Percentiles rank a stretch among this genome's conserved stretches.
phyloP scores from a whole-genome alignment of 2,113 vertebrate species.

The Australoheros scitulus region DNA sequence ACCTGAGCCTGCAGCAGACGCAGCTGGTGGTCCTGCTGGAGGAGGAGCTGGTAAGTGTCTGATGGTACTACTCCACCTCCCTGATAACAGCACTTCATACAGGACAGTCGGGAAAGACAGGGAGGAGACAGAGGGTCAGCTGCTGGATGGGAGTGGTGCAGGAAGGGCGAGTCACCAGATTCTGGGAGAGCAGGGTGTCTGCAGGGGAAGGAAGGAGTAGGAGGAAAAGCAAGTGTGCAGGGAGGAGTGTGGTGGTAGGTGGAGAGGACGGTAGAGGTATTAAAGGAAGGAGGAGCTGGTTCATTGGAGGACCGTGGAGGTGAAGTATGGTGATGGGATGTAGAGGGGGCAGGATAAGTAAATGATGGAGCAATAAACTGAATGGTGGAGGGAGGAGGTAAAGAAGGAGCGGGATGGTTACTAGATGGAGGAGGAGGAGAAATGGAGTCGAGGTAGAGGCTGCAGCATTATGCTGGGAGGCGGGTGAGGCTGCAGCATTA shows the following conservation, averaged over 20 bases:
- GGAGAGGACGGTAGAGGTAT: not conserved
- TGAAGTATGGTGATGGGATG: slow-evolving; percentile 44
- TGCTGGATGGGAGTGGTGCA: not conserved
- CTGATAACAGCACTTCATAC: slow-evolving; percentile 69
- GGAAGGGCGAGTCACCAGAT: not conserved
- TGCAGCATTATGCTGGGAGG: slow-evolving; percentile 67
- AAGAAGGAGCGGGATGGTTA: not conserved
- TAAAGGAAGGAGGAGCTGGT: not conserved
- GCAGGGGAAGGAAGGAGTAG: slow-evolving; percentile 28
- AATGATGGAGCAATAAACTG: not conserved
- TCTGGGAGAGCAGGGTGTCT: not conserved
- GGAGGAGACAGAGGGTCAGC: slow-evolving; percentile 69
- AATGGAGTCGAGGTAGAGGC: slow-evolving; percentile 29
- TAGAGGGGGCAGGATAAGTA: slow-evolving; percentile 47
- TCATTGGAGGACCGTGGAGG: not conserved
- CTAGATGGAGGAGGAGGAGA: slow-evolving; percentile 36
- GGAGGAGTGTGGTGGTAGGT: slow-evolving; percentile 7
- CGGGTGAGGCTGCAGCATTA: slow-evolving; percentile 37
- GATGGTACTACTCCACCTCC: slow-evolving; percentile 79
- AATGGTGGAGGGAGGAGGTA: not conserved
- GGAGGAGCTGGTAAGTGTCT: slow-evolving; percentile 86
- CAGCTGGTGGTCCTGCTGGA: slow-evolving; percentile 91
- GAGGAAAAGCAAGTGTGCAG: not conserved
- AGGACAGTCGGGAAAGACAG: slow-evolving; percentile 37
- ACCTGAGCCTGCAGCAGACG: slow-evolving; percentile 95